Percentiles rank a stretch among this genome's conserved stretches.
Conservation (phyloP, 1,140 invertebrate genomes). For the Oreohelix idahoensis region DNA sequence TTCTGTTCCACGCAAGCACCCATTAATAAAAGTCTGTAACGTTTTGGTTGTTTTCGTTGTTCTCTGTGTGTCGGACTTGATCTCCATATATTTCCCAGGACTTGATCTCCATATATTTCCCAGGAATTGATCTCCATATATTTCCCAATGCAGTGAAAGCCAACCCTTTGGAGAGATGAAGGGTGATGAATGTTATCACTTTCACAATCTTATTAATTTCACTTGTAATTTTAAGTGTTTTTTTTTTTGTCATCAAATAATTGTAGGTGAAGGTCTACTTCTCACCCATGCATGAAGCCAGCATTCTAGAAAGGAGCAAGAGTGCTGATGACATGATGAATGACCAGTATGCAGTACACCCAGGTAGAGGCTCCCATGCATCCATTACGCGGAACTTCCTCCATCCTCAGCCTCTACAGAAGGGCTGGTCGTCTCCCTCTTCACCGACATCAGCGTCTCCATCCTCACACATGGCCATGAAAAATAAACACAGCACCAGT, state of each 20-base stretch:
- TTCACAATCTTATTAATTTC: no score
- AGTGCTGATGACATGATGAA: conserved; percentile 49
- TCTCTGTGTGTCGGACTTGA: no score
- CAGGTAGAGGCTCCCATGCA: conserved; percentile 31
- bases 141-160: no score
- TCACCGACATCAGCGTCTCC: background rate
- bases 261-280: conserved; percentile 52
- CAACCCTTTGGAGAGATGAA: no score
- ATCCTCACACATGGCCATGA: background rate
- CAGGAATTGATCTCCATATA: no score
- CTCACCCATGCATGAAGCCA: conserved; percentile 38
- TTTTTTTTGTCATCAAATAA: background rate
- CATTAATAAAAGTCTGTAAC: no score
- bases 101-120: no score
- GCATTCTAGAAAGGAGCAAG: conserved; percentile 45
- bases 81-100: no score
- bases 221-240: background rate
- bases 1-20: no score
- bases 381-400: conserved; percentile 1
- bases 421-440: conserved; percentile 23
- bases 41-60: no score
- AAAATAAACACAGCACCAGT: conserved; percentile 40
- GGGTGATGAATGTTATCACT: no score
- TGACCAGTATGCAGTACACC: conserved; percentile 33
- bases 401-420: background rate